Base-by-base conservation (phyloP, 92 coral and sea anemone genomes). In the Meandrina meandrites region DNA sequence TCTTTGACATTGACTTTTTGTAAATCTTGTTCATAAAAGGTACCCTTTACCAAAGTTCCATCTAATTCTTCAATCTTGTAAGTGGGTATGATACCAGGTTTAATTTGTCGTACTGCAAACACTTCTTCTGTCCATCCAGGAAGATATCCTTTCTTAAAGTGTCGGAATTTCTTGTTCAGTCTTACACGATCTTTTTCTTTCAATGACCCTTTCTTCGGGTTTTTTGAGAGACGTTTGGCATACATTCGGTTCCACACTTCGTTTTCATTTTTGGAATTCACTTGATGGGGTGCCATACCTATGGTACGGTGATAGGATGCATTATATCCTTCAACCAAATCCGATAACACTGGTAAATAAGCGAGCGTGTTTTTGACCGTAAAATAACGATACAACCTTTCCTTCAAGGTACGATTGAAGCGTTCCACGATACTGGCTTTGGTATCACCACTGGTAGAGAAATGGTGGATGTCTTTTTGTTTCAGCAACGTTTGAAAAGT, bases 61-160 rank as follows among this genome's bases (percentile, higher is more conserved):
- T 91, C 94, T 40, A 77, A 75, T 53, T 91, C 92, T 0, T 80
- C 67, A 13, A 88, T 11, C 72, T 91, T 91, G 64, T 88, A 91
- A 7, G 89, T 75, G 9, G 75, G 2, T 17, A 88, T 47, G 19
- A 40, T 31, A 4, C 87, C 92, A 8, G 15, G 71, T 22, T 54
- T 0, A 8, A 54, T 81, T 3, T 32, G 40, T 30, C 42, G 42
- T 47, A 89, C 64, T 79, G 82, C 81, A 80, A 86, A 91, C 81
- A 87, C 83, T 47, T 91, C 89, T 48, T 91, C 93, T 16, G 91
- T 91, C 87, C 94, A 91, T 0, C 71, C 69, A 11, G 87, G 84
- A 0, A 91, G 47, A 82, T 88, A 91, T 7, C 94, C 89, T 75
- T 88, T 91, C 62, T 84, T 86, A 34, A 90, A 87, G 22, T 60